Conservation (phyloP, 1,140 invertebrate species). For the Formica selysi region DNA sequence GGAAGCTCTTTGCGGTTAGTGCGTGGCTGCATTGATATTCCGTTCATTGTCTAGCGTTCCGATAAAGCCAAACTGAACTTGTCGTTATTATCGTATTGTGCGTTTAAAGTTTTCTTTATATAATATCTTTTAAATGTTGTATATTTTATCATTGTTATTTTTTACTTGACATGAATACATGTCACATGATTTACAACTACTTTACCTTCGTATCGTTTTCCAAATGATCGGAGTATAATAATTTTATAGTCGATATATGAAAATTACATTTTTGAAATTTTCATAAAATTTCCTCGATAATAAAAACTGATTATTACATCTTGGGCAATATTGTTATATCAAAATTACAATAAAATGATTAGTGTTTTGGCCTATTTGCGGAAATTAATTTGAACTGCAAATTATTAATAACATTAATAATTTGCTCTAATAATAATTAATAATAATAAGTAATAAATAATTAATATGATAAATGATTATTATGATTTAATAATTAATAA, state of each 20-base stretch:
- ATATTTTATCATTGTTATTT: neutral
- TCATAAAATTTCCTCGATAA: neutral
- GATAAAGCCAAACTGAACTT: neutral
- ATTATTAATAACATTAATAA: neutral
- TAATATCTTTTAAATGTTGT: neutral
- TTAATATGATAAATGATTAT: too few relatives aligned
- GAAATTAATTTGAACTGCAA: neutral
- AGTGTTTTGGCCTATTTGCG: neutral
- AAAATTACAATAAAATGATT: neutral
- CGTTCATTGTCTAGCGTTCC: neutral
- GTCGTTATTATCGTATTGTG: neutral
- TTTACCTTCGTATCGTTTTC: neutral
- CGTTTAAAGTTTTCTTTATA: neutral
- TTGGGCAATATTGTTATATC: neutral
- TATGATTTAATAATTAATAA: neutral
- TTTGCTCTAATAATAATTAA: too few relatives aligned
- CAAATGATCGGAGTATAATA: neutral
- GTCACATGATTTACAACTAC: neutral
- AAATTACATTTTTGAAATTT: neutral
- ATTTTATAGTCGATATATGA: neutral
- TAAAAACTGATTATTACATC: neutral
- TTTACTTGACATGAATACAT: neutral
- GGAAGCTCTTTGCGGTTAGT: constrained; percentile 23
- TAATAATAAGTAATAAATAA: neutral
- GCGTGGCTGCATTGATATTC: constrained; percentile 21